Evolutionary conservation across 2,113 vertebrate species (phyloP).

Genomic region (Nymphicus hollandicus): DNA sequence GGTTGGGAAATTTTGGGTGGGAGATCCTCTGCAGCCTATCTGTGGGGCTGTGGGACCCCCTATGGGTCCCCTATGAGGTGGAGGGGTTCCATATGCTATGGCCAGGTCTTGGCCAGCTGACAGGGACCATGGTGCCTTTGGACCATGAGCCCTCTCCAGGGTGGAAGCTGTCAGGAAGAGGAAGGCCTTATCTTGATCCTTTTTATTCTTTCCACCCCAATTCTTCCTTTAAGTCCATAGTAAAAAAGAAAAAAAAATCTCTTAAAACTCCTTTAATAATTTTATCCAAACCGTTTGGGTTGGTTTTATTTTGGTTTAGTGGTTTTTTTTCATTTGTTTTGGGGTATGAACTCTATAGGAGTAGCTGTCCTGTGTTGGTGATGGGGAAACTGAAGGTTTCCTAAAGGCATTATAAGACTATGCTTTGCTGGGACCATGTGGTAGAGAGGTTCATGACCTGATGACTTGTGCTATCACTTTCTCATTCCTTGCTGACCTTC

Average conservation of each 20-base stretch:
- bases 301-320: not conserved
- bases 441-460: not conserved
- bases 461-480: not conserved
- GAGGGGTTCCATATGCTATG: accelerated
- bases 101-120: not conserved
- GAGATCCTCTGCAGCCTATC: not conserved
- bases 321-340: not conserved
- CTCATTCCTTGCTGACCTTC: not conserved
- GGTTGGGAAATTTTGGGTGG: not conserved
- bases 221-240: not conserved
- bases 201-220: accelerated
- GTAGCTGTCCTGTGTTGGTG: not conserved
- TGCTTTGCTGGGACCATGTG: not conserved
- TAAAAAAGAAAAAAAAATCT: not conserved
- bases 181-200: not conserved
- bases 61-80: accelerated
- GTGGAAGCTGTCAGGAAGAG: not conserved
- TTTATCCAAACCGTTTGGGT: not conserved
- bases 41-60: not conserved
- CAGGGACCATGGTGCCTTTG: accelerated
- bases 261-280: not conserved
- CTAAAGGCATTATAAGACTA: accelerated
- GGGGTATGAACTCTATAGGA: not conserved
- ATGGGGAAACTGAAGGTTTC: not conserved
- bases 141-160: not conserved